Evolutionary conservation across 2,113 vertebrate species (phyloP).

Genomic region (Carassius auratus): DNA sequence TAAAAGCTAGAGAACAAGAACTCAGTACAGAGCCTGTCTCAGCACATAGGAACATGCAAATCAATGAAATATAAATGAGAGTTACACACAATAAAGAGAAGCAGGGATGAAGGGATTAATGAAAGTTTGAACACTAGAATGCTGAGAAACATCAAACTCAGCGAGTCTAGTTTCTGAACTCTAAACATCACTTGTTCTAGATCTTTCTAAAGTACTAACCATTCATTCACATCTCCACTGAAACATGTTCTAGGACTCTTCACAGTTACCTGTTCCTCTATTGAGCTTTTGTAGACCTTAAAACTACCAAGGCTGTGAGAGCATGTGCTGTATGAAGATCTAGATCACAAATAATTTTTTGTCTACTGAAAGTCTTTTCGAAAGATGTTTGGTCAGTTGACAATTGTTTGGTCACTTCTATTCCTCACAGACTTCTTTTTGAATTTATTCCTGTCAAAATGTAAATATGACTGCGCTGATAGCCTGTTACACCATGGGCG

Average conservation of each 20-base stretch:
- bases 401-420: too few relatives aligned
- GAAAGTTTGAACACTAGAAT: neutral
- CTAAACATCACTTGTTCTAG: neutral
- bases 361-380: too few relatives aligned
- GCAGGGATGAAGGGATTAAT: constrained; percentile 52
- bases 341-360: too few relatives aligned
- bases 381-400: too few relatives aligned
- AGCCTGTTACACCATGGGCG: too few relatives aligned
- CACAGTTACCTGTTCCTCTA: neutral
- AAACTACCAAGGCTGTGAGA: too few relatives aligned
- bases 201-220: neutral
- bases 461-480: too few relatives aligned
- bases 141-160: constrained; percentile 9
- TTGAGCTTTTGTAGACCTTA: neutral
- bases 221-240: too few relatives aligned
- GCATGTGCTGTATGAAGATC: neutral
- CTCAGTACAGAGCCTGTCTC: constrained; percentile 71
- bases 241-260: neutral
- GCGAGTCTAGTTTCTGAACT: neutral
- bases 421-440: too few relatives aligned
- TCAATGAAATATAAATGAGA: constrained; percentile 75
- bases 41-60: constrained; percentile 64
- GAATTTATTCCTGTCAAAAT: too few relatives aligned
- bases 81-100: constrained; percentile 57
- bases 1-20: constrained; percentile 67